Evolutionary conservation across 2,113 vertebrate genomes (phyloP).

Genomic region (Empidonax traillii): DNA sequence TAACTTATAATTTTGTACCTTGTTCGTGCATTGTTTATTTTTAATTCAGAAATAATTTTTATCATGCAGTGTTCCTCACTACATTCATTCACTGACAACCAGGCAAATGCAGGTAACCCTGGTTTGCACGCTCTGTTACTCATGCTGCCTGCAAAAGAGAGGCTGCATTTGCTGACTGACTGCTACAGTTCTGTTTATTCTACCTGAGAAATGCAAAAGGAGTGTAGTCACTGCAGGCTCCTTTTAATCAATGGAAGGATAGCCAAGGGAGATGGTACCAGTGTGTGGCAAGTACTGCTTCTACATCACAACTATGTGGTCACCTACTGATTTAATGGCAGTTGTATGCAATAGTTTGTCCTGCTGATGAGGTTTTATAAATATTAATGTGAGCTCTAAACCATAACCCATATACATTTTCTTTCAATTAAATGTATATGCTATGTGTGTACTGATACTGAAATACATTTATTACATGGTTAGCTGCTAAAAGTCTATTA

Average conservation of each 20-base stretch:
- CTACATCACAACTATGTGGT: not conserved
- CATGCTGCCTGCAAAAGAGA: not conserved
- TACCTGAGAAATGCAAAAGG: not conserved
- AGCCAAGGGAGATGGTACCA: not conserved
- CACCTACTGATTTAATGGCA: not conserved
- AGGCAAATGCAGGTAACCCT: not conserved
- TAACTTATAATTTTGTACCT: not conserved
- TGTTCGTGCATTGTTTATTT: not conserved
- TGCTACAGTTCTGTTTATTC: not conserved
- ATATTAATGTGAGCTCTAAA: not conserved
- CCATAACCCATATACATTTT: not conserved
- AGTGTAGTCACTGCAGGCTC: not conserved
- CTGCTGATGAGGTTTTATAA: not conserved
- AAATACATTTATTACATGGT: not conserved
- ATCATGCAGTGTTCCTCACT: not conserved
- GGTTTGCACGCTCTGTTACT: not conserved
- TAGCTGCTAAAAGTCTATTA: not conserved
- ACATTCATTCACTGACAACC: not conserved
- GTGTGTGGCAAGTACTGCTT: not conserved
- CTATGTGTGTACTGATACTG: not conserved
- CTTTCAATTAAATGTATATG: not conserved
- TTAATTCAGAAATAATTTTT: not conserved
- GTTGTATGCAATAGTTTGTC: not conserved
- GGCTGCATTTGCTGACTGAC: not conserved
- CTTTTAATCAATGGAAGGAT: not conserved